Conservation (phyloP, 2,113 vertebrate species). For the Jacana jacana region DNA sequence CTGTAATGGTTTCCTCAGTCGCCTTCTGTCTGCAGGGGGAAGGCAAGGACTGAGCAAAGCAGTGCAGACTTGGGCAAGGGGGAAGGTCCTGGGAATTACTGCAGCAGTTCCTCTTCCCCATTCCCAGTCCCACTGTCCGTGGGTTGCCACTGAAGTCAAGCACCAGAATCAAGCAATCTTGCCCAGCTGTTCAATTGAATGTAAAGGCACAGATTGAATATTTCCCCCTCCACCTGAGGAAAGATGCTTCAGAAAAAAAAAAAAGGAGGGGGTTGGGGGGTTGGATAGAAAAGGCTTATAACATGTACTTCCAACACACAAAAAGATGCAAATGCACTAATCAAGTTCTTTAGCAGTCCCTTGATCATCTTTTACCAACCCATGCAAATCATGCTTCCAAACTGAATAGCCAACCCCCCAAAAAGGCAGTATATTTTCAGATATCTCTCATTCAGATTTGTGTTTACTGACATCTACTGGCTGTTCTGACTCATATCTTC, state of each 20-base stretch:
- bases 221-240: not conserved
- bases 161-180: not conserved
- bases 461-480: slow-evolving; percentile 65
- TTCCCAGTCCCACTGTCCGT: not conserved
- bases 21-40: not conserved
- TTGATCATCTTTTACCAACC: not conserved
- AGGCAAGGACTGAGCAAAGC: not conserved
- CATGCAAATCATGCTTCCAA: not conserved
- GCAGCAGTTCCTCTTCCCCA: not conserved
- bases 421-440: not conserved
- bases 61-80: not conserved
- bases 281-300: not conserved
- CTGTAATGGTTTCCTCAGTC: not conserved
- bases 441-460: not conserved
- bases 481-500: not conserved
- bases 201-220: not conserved
- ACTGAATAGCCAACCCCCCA: not conserved
- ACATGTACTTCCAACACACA: not conserved
- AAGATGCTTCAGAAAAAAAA: not conserved
- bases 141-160: not conserved
- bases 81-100: not conserved
- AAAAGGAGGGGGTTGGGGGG: too few species aligned
- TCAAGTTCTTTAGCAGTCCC: not conserved
- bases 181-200: not conserved
- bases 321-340: not conserved